Percentiles rank a stretch among this genome's conserved stretches.
Conservation (phyloP, 2,888 invertebrate species). For the Bombyx huttoni region DNA sequence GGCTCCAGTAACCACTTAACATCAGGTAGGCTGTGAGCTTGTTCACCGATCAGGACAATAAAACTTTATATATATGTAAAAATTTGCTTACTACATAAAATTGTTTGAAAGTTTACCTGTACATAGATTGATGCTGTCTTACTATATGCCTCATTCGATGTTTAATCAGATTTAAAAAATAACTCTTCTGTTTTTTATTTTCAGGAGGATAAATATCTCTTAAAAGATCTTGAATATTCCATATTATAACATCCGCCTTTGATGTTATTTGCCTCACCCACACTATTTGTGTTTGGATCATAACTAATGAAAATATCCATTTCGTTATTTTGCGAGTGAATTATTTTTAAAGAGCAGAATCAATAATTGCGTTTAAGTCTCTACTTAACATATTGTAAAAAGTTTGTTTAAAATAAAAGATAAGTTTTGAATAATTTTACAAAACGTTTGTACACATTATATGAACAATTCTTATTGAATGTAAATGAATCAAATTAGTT, state of each 20-base stretch:
- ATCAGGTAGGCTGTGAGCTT: too few relatives aligned
- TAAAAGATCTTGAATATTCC: slow-evolving; percentile 39
- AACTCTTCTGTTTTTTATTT: slow-evolving; percentile 15
- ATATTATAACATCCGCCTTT: slow-evolving; percentile 39
- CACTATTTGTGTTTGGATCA: slow-evolving; percentile 38
- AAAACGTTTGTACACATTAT: too few relatives aligned
- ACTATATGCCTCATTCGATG: slow-evolving; percentile 32
- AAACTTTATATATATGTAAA: too few relatives aligned
- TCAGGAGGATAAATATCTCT: slow-evolving; percentile 23
- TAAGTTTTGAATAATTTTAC: too few relatives aligned
- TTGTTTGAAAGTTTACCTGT: slow-evolving; percentile 18
- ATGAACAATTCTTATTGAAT: too few relatives aligned
- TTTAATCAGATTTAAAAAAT: slow-evolving; percentile 20
- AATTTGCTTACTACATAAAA: slow-evolving; percentile 4
- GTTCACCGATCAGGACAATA: too few relatives aligned
- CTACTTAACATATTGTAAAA: too few relatives aligned
- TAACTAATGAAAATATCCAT: slow-evolving; percentile 22
- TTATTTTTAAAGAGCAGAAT: too few relatives aligned
- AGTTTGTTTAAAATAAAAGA: too few relatives aligned
- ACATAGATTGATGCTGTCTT: slow-evolving; percentile 33
- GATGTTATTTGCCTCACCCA: slow-evolving; percentile 43
- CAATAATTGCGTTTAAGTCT: too few relatives aligned
- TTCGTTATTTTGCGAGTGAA: background rate
- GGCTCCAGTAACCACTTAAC: too few relatives aligned
- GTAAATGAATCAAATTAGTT: background rate